These are phyloP conservation scores for Meteorus colon DNA, from an alignment of 2,888 invertebrate genomes.

Conservation along the genomic window DNA sequence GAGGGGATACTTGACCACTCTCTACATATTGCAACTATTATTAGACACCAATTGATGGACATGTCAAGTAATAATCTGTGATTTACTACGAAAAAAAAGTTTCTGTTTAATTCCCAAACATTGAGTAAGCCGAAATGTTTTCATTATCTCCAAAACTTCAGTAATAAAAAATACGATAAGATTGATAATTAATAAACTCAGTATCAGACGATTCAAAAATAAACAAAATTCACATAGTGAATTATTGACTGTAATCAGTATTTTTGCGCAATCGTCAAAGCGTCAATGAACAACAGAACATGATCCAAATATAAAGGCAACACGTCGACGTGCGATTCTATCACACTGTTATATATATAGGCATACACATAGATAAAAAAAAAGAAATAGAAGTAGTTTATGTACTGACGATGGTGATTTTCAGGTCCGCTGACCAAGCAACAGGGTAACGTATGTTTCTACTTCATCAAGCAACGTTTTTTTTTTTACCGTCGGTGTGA, in stretches of 20 bases:
- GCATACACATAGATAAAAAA: neutral
- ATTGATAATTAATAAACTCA: too few relatives aligned
- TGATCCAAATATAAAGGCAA: neutral
- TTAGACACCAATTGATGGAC: neutral
- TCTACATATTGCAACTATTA: neutral
- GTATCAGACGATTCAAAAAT: too few relatives aligned
- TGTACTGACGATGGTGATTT: slow-evolving; percentile 38
- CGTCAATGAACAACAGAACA: slow-evolving; percentile 3
- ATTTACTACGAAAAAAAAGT: neutral
- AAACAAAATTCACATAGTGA: too few relatives aligned
- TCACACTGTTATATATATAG: neutral
- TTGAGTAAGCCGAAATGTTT: too few relatives aligned
- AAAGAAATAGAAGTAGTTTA: slow-evolving; percentile 21
- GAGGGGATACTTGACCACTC: slow-evolving; percentile 22
- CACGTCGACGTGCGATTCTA: slow-evolving; percentile 25
- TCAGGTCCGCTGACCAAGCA: slow-evolving; percentile 35
- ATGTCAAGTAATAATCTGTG: neutral
- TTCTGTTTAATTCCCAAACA: neutral
- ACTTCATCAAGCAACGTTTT: slow-evolving; percentile 25
- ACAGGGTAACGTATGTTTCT: slow-evolving; percentile 30
- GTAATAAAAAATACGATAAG: too few relatives aligned
- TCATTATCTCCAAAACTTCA: too few relatives aligned
- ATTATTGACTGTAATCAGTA: neutral
- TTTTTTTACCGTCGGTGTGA: neutral
- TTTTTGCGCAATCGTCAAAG: slow-evolving; percentile 7